Evolutionary conservation across 1,140 invertebrate species (phyloP).

Genomic region (Ectropis grisescens): DNA sequence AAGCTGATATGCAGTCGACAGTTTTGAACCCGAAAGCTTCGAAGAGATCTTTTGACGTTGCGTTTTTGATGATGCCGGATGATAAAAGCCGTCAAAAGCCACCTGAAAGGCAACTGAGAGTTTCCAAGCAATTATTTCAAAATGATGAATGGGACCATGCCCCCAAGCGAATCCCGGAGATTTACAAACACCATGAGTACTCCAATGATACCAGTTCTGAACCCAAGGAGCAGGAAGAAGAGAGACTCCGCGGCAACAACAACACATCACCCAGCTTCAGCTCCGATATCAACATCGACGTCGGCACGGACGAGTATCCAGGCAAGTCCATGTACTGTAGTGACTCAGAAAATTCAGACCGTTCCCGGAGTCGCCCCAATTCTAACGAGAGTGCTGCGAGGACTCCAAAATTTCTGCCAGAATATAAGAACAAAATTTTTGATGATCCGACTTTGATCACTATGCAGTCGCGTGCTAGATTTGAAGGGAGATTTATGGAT

Average conservation of each 20-base stretch:
- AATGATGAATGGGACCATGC: conserved; percentile 57
- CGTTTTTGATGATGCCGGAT: conserved; percentile 88
- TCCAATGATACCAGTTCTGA: conserved; percentile 48
- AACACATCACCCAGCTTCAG: conserved; percentile 62
- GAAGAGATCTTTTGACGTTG: conserved; percentile 89
- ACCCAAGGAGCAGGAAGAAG: conserved; percentile 55
- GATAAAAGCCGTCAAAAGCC: conserved; percentile 81
- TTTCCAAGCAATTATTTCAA: conserved; percentile 66
- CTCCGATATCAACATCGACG: conserved; percentile 67
- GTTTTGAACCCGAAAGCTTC: conserved; percentile 51
- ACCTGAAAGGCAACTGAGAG: conserved; percentile 72
- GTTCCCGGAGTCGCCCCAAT: conserved; percentile 60
- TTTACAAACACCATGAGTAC: conserved; percentile 53
- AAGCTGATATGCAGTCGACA: conserved; percentile 49
- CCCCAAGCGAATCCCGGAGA: conserved; percentile 43
- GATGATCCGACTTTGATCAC: conserved; percentile 71
- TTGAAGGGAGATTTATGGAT: conserved; percentile 50
- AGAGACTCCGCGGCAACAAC: conserved; percentile 52
- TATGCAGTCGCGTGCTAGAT: conserved; percentile 63
- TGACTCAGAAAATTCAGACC: conserved; percentile 65
- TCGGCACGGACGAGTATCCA: conserved; percentile 67
- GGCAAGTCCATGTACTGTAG: conserved; percentile 61
- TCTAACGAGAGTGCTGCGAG: conserved; percentile 63
- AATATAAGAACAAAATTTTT: conserved; percentile 73
- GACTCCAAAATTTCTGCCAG: conserved; percentile 56